These are phyloP conservation scores for Pseudococcus jackbeardsleyi DNA, from an alignment of 2,888 invertebrate species.

Conservation along the genomic window DNA sequence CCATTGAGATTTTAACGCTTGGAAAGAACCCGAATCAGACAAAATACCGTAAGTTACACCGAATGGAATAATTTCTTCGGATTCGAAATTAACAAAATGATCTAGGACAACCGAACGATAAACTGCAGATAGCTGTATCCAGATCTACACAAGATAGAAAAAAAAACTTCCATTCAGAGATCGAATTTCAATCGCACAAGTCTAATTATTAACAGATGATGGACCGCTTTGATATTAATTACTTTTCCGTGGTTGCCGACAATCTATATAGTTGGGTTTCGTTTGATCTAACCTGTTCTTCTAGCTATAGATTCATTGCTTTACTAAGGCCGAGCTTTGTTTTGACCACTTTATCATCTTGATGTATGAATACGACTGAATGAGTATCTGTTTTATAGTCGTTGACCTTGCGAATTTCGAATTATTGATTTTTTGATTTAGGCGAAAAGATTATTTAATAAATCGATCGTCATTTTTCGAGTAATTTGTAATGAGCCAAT, in stretches of 20 bases:
- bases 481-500: background rate
- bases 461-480: background rate
- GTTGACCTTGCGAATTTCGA: conserved; percentile 14
- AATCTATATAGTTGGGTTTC: conserved; percentile 26
- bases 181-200: conserved; percentile 63
- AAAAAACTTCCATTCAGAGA: conserved; percentile 57
- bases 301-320: background rate
- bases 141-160: conserved; percentile 4
- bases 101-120: conserved; percentile 8
- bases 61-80: background rate
- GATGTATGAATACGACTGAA: background rate
- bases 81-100: conserved; percentile 14
- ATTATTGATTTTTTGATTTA: background rate
- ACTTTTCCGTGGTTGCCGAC: conserved; percentile 61
- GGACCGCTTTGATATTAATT: conserved; percentile 63
- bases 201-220: conserved; percentile 63
- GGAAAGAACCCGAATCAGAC: background rate
- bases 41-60: conserved; percentile 12
- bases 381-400: background rate
- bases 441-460: background rate
- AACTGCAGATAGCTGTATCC: background rate
- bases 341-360: conserved; percentile 42
- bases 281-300: conserved; percentile 44
- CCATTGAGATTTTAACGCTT: conserved; percentile 14
- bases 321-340: conserved; percentile 17